Conservation (phyloP, 2,113 vertebrate genomes). For the Chunga burmeisteri region DNA sequence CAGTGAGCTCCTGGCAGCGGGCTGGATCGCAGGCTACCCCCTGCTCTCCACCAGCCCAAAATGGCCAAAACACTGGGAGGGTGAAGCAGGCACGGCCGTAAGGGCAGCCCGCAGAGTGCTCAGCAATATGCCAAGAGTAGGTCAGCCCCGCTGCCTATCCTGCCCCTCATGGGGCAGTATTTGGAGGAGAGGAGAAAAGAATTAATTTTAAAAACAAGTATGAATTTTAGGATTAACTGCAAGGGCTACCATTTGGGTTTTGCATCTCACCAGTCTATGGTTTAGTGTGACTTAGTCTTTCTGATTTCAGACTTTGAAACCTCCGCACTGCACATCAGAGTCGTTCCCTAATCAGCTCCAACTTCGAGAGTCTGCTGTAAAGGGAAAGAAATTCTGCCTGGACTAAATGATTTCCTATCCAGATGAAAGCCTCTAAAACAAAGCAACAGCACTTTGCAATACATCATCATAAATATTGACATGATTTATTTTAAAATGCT, state of each 20-base stretch:
- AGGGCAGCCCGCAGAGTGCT: neutral
- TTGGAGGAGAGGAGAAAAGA: neutral
- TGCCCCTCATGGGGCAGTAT: neutral
- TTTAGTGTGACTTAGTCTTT: neutral
- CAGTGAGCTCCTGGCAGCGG: rapidly evolving
- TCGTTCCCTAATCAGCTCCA: neutral
- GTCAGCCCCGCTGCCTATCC: neutral
- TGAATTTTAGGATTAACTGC: neutral
- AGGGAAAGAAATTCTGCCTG: neutral
- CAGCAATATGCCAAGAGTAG: neutral
- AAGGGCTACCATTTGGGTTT: neutral
- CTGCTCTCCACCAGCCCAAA: neutral
- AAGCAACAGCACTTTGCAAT: neutral
- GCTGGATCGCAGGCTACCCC: rapidly evolving
- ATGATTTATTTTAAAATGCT: conserved; percentile 16
- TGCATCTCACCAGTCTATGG: neutral
- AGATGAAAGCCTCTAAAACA: conserved; percentile 24
- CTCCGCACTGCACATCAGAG: neutral
- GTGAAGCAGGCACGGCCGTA: rapidly evolving
- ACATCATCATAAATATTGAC: conserved; percentile 8
- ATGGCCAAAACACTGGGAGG: neutral
- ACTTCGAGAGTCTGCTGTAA: neutral
- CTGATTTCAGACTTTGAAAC: neutral
- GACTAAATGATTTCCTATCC: neutral
- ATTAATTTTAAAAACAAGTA: neutral